These are phyloP conservation scores for Hybognathus amarus DNA, from an alignment of 2,797 vertebrate species.

Conservation along the genomic window DNA sequence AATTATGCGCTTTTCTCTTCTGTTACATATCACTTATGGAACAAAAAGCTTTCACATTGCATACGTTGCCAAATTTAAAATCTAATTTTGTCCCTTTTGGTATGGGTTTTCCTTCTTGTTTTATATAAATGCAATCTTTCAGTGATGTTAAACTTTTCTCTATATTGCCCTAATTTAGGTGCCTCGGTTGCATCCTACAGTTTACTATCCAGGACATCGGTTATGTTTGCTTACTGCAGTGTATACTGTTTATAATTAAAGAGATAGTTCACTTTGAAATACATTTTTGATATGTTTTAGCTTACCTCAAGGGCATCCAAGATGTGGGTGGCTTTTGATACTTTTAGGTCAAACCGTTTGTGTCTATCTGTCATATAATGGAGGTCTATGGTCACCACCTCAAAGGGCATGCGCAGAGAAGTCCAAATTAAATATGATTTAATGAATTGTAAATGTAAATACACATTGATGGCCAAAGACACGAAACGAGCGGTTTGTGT, in stretches of 20 bases:
- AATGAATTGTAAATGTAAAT: too few relatives aligned
- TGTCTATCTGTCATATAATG: too few relatives aligned
- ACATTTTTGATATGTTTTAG: too few relatives aligned
- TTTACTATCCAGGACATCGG: background rate
- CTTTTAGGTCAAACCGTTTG: too few relatives aligned
- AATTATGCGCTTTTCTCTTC: constrained; percentile 25
- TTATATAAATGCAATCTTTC: constrained; percentile 5
- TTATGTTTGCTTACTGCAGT: background rate
- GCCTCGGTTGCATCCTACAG: background rate
- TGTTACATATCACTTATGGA: constrained; percentile 20
- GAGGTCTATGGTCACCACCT: too few relatives aligned
- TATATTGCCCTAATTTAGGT: constrained; percentile 26
- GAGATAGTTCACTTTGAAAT: too few relatives aligned
- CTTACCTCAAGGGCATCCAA: too few relatives aligned
- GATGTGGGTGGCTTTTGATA: too few relatives aligned
- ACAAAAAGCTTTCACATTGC: constrained; percentile 24
- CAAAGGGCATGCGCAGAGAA: too few relatives aligned
- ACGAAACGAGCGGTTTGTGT: too few relatives aligned
- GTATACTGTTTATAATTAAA: background rate
- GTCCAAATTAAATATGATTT: too few relatives aligned
- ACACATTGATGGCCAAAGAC: too few relatives aligned
- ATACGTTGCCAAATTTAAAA: constrained; percentile 50
- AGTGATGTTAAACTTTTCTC: constrained; percentile 35
- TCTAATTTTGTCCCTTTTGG: background rate
- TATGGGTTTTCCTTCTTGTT: background rate